Evolutionary conservation across 2,113 vertebrate species (phyloP), one percentile per base, ranked within the genome.

Genomic region (Scomber scombrus): DNA sequence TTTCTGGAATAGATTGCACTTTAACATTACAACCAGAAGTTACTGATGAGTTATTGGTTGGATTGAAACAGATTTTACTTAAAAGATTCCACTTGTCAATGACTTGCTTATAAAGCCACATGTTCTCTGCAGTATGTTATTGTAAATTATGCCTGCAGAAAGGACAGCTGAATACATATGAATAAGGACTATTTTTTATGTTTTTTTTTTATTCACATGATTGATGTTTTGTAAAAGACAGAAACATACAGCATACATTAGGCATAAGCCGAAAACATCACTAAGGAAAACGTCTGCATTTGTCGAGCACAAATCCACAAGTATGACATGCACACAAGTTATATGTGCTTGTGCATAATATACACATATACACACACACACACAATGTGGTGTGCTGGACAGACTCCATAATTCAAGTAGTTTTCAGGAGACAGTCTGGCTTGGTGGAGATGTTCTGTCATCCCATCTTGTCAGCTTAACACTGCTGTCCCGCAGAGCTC

Each of bases 391-490:
- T 10, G 45, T 23, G 71, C 76, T 70, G 83, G 85, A 76, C 84
- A 40, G 61, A 76, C 86, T 90, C 65, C 68, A 90, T 93, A 89
- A 92, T 89, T 92, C 90, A 31, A 75, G 80, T 54, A 78, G 89
- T 81, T 84, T 91, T 61, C 82, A 89, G 84, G 75, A 86, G 74
- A 87, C 75, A 54, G 76, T 86, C 55, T 71, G 81, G 63, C 60
- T 88, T 87, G 90, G 80, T 81, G 85, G 88, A 85, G 89, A 84
- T 86, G 80, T 80, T 88, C 85, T 87, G 88, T 92, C 93, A 91
- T 89, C 80, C 82, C 87, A 82, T 80, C 91, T 86, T 93, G 90
- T 91, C 91, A 91, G 79, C 67, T 92, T 92, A 93, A 87, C 85
- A 75, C 82, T 57, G 57, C 81, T 16, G 84, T 84, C 75, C 86